phyloP scores from a whole-genome alignment of 92 coral and sea anemone genomes.

The Phenganax marumi region DNA sequence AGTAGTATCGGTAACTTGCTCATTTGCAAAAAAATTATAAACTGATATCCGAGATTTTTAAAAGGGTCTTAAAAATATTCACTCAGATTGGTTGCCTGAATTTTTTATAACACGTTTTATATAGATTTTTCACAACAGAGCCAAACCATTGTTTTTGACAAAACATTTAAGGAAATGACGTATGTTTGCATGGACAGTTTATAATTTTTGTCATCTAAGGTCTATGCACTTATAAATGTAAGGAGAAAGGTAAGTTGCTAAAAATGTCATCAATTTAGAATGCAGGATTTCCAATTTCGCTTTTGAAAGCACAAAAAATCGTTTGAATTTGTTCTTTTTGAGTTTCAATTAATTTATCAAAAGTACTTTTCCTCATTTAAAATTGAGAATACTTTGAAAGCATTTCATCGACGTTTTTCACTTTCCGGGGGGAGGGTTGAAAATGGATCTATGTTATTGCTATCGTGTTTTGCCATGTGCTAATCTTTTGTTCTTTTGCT shows the following conservation, averaged over 20 bases:
- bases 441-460: background rate
- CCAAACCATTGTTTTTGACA: background rate
- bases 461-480: constrained; percentile 6
- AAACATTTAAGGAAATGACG: background rate
- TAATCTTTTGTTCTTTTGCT: constrained; percentile 51
- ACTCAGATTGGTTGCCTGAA: background rate
- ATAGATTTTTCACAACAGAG: background rate
- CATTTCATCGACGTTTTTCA: background rate
- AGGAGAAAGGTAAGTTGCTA: background rate
- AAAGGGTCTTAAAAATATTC: background rate
- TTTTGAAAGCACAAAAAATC: too few relatives aligned
- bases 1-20: background rate
- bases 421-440: background rate
- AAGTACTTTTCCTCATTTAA: background rate
- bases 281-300: too few relatives aligned
- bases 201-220: background rate
- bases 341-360: background rate
- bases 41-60: background rate
- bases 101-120: background rate
- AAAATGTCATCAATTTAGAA: background rate
- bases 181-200: background rate
- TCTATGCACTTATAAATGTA: background rate
- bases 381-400: background rate
- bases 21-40: background rate
- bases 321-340: too few relatives aligned